Evolutionary conservation across 2,113 vertebrate species (phyloP).

Genomic region (Sinocyclocheilus grahami): DNA sequence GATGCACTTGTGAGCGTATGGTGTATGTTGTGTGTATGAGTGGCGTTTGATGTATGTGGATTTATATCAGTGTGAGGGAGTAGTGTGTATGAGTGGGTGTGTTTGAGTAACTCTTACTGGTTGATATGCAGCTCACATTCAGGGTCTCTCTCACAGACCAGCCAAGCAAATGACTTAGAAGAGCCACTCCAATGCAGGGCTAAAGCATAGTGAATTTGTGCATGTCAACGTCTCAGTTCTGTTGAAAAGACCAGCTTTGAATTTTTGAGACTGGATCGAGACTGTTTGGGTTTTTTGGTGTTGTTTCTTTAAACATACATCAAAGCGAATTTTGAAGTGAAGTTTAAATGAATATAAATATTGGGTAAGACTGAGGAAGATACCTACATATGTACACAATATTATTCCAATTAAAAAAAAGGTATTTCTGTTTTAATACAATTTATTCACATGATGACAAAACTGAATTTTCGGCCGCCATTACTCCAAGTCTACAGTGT

Average conservation of each 20-base stretch:
- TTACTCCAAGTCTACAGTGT: too few species aligned
- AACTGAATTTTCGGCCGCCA: not conserved
- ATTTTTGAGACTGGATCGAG: not conserved
- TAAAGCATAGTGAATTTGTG: conserved; percentile 41
- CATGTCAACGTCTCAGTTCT: conserved; percentile 35
- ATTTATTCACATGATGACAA: not conserved
- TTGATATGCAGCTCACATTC: conserved; percentile 59
- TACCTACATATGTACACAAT: not conserved
- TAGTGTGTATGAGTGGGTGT: conserved; percentile 33
- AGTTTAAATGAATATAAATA: not conserved
- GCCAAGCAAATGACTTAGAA: conserved; percentile 58
- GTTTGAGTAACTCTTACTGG: conserved; percentile 47
- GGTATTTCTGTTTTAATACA: not conserved
- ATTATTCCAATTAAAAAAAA: not conserved
- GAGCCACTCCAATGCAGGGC: conserved; percentile 40
- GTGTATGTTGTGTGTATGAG: not conserved
- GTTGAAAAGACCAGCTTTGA: conserved; percentile 22
- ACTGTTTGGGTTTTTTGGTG: not conserved
- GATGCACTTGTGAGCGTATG: not conserved
- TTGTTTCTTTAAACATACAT: not conserved
- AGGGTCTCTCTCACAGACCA: conserved; percentile 51
- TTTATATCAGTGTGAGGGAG: conserved; percentile 27
- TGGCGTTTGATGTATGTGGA: conserved; percentile 40
- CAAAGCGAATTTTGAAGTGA: not conserved
- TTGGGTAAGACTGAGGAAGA: not conserved